Conservation (phyloP, 2,113 vertebrate genomes). For the Malurus cyaneus region DNA sequence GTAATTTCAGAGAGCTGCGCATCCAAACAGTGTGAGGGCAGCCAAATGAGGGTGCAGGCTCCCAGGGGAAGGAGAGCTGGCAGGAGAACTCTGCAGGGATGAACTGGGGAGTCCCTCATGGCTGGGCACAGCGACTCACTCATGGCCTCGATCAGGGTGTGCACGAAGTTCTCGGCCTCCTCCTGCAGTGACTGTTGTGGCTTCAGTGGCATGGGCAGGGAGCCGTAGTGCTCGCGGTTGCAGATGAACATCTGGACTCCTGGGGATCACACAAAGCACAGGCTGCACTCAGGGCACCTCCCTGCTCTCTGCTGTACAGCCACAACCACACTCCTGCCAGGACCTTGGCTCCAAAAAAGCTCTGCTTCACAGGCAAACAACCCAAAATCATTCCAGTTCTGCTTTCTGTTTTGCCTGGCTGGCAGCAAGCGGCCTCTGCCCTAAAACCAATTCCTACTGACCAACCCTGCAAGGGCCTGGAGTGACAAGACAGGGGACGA, state of each 20-base stretch:
- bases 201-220: conserved; percentile 91
- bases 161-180: conserved; percentile 88
- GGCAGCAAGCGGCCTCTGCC: not conserved
- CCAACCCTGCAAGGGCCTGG: not conserved
- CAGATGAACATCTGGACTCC: conserved; percentile 92
- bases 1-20: rapidly evolving
- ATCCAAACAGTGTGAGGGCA: not conserved
- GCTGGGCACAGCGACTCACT: conserved; percentile 79
- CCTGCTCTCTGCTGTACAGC: not conserved
- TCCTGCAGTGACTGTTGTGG: conserved; percentile 87
- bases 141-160: conserved; percentile 90
- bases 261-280: conserved; percentile 30
- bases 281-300: not conserved
- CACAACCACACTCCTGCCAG: not conserved
- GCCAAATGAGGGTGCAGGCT: not conserved
- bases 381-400: not conserved
- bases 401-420: not conserved
- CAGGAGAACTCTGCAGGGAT: not conserved
- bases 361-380: not conserved
- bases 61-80: not conserved
- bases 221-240: conserved; percentile 93
- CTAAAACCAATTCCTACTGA: not conserved
- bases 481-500: not conserved
- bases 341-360: not conserved
- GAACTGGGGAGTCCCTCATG: too few species aligned